Evolutionary conservation across 1,140 invertebrate species (phyloP).

Genomic region (Sogatella furcifera): DNA sequence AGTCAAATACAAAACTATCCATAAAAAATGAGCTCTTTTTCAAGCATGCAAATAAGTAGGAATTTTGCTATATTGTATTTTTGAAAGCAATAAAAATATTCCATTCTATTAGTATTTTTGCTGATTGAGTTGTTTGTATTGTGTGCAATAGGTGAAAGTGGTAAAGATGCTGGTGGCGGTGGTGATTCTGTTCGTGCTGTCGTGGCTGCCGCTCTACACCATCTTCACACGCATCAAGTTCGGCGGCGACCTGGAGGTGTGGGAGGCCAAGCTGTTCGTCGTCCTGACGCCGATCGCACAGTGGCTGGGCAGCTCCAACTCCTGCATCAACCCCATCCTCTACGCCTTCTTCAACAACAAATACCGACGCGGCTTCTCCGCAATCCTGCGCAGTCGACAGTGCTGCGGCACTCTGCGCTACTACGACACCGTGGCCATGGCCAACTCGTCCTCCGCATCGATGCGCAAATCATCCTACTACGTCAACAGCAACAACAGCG

Average conservation of each 20-base stretch:
- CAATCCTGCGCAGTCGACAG: slow-evolving; percentile 70
- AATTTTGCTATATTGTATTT: neutral
- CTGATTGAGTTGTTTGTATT: neutral
- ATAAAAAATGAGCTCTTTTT: too few species aligned
- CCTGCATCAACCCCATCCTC: slow-evolving; percentile 94
- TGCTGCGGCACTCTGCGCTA: slow-evolving; percentile 73
- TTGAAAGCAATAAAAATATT: too few species aligned
- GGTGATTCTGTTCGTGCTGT: slow-evolving; percentile 86
- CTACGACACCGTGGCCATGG: slow-evolving; percentile 72
- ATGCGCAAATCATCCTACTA: slow-evolving; percentile 71
- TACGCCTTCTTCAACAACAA: slow-evolving; percentile 97
- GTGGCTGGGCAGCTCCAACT: slow-evolving; percentile 92
- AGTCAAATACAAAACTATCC: too few species aligned
- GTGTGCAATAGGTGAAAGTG: slow-evolving; percentile 50
- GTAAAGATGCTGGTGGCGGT: slow-evolving; percentile 95
- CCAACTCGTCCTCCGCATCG: slow-evolving; percentile 63
- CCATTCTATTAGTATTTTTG: slow-evolving; percentile 4
- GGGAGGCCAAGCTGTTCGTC: slow-evolving; percentile 67
- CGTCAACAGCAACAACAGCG: slow-evolving; percentile 51
- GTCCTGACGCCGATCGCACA: slow-evolving; percentile 84
- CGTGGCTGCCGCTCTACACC: slow-evolving; percentile 89
- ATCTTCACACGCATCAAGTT: slow-evolving; percentile 82
- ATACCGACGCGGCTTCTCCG: slow-evolving; percentile 84
- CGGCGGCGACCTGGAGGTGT: slow-evolving; percentile 51
- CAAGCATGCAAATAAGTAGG: too few species aligned